Evolutionary conservation across 2,797 vertebrate species (phyloP), one percentile per base, ranked within the genome.

Genomic region (Sarcoramphus papa): DNA sequence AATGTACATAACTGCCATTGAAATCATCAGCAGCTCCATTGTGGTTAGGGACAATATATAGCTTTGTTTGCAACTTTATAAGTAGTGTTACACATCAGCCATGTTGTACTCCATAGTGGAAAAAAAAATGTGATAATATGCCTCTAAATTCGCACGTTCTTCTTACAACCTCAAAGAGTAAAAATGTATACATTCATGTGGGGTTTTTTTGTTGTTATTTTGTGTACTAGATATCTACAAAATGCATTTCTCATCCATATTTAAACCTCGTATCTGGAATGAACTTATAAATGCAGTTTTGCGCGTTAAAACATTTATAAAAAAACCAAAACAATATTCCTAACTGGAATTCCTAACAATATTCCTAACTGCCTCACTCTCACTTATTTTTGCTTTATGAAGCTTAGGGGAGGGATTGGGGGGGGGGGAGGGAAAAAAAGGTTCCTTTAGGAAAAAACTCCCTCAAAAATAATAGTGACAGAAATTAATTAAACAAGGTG

Each of bases 341-440:
- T 60, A 53, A 37, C 7, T 24, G 35, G 6, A 41, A 69, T 45
- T 27, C 6, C 5, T 35, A 57, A 57, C 18, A 28, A 37, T 80
- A 81, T 53, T 45, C 27, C 7, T 60, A 62, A 37, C 6, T 28
- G 6, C 1, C 9, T 33, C 47, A 74, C 4, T 40, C 16, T 30
- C n/a, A 50, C 3, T 31, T 50, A 7, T 56, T 41, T 73, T 75
- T 35, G 37, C 37, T 48, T 72, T 80, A 84, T 65, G 28, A 48
- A 79, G 10, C 2, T 27, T 63, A 11, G 19, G 6, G 19, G 24
- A 24, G 3, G 7, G 3, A 33, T 28, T 9, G 37, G 37, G 37
- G 10, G 37, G 37, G 8, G 9, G 12, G 4, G 6, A 16, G 7
- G 4, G 43, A 23, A 23, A 63, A 24, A 45, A 9, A 13, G 0